Evolutionary conservation across 2,113 vertebrate species (phyloP), one percentile per base, ranked within the genome.

Genomic region (Dermatemys mawii): DNA sequence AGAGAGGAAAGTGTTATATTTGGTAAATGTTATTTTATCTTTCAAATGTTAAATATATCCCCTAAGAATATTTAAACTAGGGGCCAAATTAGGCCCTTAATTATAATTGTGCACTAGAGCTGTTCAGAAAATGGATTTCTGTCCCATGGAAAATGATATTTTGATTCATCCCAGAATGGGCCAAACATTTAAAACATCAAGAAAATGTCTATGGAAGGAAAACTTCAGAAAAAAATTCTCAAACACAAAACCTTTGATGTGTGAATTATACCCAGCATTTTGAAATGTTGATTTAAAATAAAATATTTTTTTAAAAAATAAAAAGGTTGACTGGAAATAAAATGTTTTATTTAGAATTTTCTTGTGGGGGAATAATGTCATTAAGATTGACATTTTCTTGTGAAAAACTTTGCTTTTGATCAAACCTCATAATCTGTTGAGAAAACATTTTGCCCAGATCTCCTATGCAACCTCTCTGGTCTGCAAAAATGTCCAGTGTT

Each of bases 161-260:
- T 38, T 24, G n/a, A 70, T 35, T 70, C 67, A 70, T 24, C n/a
- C 21, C 67, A 22, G 41, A 70, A 24, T 38, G 85, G 50, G 19
- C 38, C n/a, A 75, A 70, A 16, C 81, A 21, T 79, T 35, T 49
- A 29, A 29, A 84, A 46, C 5, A 24, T 11, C 4, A 50, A 0
- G 0, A 67, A 54, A 0, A 0, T 0, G 0, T 44, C 4, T 11
- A 51, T 35, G 83, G 35, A n/a, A n/a, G 17, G 32, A 51, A 50
- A 86, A 6, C 0, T 32, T 3, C 35, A 26, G 48, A 38, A 44
- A 0, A 0, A 0, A 29, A 49, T 44, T 7, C 19, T 19, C 24
- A 79, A 38, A 5, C 16, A 76, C 29, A 81, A 92, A 44, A 24
- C 1, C 2, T 70, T 19, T 53, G n/a, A n/a, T n/a, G n/a, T 81